Base-by-base conservation (phyloP, 2,888 invertebrate genomes). In the Gerris lacustris region DNA sequence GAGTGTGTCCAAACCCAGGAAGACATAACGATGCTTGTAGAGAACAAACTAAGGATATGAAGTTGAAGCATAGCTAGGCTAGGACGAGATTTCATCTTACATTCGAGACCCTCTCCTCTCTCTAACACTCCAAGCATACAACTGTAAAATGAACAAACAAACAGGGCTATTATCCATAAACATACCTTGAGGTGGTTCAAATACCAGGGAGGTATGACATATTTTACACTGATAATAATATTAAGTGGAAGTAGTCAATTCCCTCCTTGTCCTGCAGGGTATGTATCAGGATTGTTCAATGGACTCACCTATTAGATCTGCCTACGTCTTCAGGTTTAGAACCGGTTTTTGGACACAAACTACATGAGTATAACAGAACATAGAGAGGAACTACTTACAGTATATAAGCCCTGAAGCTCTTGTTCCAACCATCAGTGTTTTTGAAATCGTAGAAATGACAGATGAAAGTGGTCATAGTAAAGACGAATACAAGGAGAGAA, bases 1-100 rank as follows among this genome's bases (percentile, higher is more conserved):
- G 92, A 89, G 43, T 86, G 86, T 6, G 92, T 95, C 94, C 94
- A 96, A 45, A 94, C 91, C 94, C 95, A 96, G 0, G 93, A 92
- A 5, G 94, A 92, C 90, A 95, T 92, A 45, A 91, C 86, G 73
- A 93, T 86, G 64, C 94, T 94, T 63, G 90, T 87, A 75, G 89
- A 89, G 82, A 94, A 95, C 74, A 91, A 86, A 70, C 91, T 87
- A 73, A 94, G 81, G 76, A 95, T 81, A 77, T 95, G 92, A 74
- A 94, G 79, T 79, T 94, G 91, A 67, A 92, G 81, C 80, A 92
- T 88, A 0, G 90, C 88, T 71, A 93, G 87, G 76, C 91, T 94
- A 0, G 95, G 95, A 5, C 91, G 85, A 67, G 83, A 82, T 74
- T 87, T 86, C 75, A 87, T 82, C 73, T 85, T 84, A 78, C 95